A percentile compares a stretch with the other conserved stretches of the same genome.
Evolutionary conservation across 2,888 invertebrate genomes (phyloP).

Genomic region (Cantharis lateralis): DNA sequence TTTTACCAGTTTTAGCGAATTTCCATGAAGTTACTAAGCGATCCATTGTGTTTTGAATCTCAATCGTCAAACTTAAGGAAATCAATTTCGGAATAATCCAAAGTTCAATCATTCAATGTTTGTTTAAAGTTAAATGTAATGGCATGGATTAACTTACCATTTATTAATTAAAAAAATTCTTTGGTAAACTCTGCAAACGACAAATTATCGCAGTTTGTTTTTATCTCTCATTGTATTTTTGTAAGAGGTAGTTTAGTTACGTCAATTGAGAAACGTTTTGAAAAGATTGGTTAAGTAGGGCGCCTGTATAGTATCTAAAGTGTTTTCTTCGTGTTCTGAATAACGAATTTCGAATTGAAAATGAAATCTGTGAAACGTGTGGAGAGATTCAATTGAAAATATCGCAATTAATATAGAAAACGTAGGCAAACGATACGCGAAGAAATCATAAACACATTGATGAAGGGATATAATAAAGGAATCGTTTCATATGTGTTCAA

Average conservation of each 20-base stretch:
- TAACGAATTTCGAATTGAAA: conserved; percentile 44
- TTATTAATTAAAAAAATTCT: not conserved
- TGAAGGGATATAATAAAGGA: conserved; percentile 9
- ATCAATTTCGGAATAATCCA: not conserved
- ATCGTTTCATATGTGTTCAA: conserved; percentile 15
- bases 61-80: not conserved
- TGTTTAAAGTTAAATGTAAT: not conserved
- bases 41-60: not conserved
- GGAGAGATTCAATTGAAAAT: conserved; percentile 45
- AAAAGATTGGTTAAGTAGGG: conserved; percentile 6
- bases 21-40: not conserved
- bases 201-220: not conserved
- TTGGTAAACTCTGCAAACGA: not conserved
- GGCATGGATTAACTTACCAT: not conserved
- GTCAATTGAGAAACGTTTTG: conserved; percentile 7
- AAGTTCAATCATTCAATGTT: not conserved
- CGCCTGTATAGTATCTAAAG: conserved; percentile 3
- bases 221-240: not conserved
- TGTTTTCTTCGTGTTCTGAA: conserved; percentile 43
- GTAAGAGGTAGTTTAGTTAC: conserved; percentile 1
- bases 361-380: conserved; percentile 50
- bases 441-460: conserved; percentile 18
- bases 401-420: conserved; percentile 39
- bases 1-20: not conserved
- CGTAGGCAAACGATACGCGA: conserved; percentile 20